Base-by-base conservation (phyloP, 2,797 vertebrate genomes). In the Naso thynnoides region DNA sequence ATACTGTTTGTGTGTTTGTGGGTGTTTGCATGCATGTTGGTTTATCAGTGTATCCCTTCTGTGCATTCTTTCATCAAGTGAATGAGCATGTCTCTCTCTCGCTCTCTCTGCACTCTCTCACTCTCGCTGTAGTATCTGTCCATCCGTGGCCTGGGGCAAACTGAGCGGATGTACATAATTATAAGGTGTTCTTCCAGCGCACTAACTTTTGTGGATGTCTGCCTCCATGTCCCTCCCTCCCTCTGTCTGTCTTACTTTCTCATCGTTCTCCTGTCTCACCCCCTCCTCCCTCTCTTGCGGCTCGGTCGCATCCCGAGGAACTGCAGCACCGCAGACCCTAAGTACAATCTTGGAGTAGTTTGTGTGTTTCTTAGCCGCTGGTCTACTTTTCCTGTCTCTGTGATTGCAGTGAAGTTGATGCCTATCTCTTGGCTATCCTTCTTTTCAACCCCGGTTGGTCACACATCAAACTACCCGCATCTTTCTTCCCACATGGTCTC, bases 151-250 rank as follows among this genome's bases (percentile, higher is more conserved):
- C 73, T 70, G 52, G 45, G 82, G 72, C 88, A 87, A 79, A 88
- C 90, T 86, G 87, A 88, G 85, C 85, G 91, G 94, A 94, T 93
- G 92, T 90, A 84, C 89, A 92, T 94, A 93, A 95, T 95, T 94
- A 95, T 82, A 94, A 91, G 92, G 89, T 93, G 91, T 85, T 88
- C 79, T 60, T 79, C 74, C 75, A 80, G 74, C 38, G 53, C 78
- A 76, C 84, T 90, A 87, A 88, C 91, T 91, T 87, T 65, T 76
- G 84, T 86, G 83, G 83, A 89, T 85, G 88, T 86, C 85, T 88
- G 74, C 85, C 88, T 88, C 69, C 71, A 21, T 84, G 65, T 60
- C 73, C 4, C 73, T 53, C 67, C 21, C 63, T 58, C 48, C 68
- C 49, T 55, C 39, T 63, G 9, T 47, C 44, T n/a, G 8, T 47